Base-by-base conservation (phyloP, 2,113 vertebrate genomes). In the Leptobrachium leishanense region DNA sequence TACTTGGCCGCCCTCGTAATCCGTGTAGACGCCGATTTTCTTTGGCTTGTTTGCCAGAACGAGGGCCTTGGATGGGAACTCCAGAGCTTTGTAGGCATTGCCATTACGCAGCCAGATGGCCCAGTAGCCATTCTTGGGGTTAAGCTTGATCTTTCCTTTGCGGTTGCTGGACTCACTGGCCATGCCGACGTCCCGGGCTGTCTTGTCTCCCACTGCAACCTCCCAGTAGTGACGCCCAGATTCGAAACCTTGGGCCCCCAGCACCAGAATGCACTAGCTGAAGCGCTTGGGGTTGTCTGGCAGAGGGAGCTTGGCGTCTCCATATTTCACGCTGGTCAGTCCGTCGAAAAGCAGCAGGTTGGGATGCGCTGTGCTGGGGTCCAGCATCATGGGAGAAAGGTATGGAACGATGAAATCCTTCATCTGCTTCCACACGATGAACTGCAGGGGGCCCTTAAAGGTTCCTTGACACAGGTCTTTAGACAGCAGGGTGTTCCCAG, bases 161-260 rank as follows among this genome's bases (percentile, higher is more conserved):
- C 89, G 85, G 68, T 84, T 83, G 68, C 90, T 85, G 67, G 86
- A 88, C 65, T 88, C 89, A 57, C 70, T 84, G 44, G 82, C 89
- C 1, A 90, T 84, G 8, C 90, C 90, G 2, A 91, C 55, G 31
- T 89, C 90, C 90, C 90, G 90, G 39, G 90, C 89, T 42, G 88
- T 87, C 84, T 91, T 91, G 69, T 83, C 88, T 69, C 83, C 78
- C 62, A 89, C 89, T 62, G 87, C 82, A 62, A 90, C 86, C 83
- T 90, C 90, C 90, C 90, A 91, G 67, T 90, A 91, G 79, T 89
- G 86, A 44, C 82, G 87, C 74, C 90, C 90, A 5, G 88, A 81
- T 7, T 83, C 85, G 67, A 90, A 91, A 39, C 87, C 87, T 75
- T 86, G 65, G 8, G 72, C 79, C 54, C 88, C 90, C 85, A 93